A percentile compares a stretch with the other conserved stretches of the same genome.
These are phyloP conservation scores for Camponotus pennsylvanicus DNA, from an alignment of 1,140 invertebrate genomes.

Conservation along the genomic window DNA sequence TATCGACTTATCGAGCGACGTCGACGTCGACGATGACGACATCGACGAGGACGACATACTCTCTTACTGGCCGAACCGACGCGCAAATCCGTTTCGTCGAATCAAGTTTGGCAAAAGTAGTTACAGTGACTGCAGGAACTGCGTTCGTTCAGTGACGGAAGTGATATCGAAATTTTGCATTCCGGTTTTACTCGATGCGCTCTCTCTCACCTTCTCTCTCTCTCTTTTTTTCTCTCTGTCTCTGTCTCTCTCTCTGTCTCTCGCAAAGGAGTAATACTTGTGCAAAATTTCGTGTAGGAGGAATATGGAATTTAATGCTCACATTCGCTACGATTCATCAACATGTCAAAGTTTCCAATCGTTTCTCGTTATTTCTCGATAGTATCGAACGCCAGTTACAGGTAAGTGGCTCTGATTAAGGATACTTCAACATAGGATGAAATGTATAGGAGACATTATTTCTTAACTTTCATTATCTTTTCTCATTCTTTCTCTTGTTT, in stretches of 20 bases:
- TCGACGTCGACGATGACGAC: background rate
- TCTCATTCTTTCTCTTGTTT: background rate
- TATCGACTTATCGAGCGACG: constrained; percentile 52
- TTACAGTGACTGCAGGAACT: constrained; percentile 24
- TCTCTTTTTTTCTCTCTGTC: background rate
- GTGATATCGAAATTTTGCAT: constrained; percentile 6
- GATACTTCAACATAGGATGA: background rate
- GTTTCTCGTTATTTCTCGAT: constrained; percentile 22
- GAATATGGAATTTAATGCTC: background rate
- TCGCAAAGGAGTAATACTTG: background rate
- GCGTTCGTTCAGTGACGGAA: constrained; percentile 16
- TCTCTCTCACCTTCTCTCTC: background rate
- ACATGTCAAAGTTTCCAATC: background rate
- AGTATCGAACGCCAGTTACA: constrained; percentile 6
- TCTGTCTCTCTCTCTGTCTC: background rate
- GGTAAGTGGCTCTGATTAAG: constrained; percentile 42
- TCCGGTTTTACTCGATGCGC: background rate
- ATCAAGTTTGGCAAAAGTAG: constrained; percentile 35
- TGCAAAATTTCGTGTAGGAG: background rate
- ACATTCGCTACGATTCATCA: constrained; percentile 2
- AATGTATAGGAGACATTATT: background rate
- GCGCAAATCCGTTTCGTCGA: constrained; percentile 42
- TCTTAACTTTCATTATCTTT: constrained; percentile 11
- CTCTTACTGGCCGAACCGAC: background rate
- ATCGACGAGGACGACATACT: constrained; percentile 11